A percentile compares a stretch with the other conserved stretches of the same genome.
phyloP scores from a whole-genome alignment of 2,797 vertebrate genomes.

The Onychomys arenicola region DNA sequence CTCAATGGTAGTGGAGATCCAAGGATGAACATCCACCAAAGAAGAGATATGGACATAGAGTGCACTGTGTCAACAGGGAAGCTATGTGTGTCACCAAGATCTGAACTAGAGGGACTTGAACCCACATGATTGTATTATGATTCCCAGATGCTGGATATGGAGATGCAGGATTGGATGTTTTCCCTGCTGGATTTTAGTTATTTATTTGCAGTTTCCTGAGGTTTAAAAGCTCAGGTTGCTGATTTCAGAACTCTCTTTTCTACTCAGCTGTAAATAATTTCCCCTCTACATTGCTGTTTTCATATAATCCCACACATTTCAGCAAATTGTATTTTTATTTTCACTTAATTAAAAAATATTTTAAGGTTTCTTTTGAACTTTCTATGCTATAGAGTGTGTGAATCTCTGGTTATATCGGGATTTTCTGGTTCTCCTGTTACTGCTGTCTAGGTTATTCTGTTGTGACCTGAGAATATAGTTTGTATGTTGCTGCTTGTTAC shows the following conservation, averaged over 20 bases:
- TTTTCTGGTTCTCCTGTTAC: background rate
- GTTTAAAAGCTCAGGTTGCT: background rate
- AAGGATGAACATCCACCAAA: background rate
- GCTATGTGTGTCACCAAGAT: background rate
- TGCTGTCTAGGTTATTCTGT: background rate
- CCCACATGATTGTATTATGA: background rate
- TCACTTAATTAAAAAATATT: background rate
- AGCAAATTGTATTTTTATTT: background rate
- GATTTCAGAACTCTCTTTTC: background rate
- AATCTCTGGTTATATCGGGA: background rate
- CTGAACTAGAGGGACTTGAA: background rate
- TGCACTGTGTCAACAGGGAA: background rate
- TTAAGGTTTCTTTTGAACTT: background rate
- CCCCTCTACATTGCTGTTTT: background rate
- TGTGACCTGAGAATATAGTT: background rate
- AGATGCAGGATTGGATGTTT: background rate
- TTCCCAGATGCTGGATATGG: background rate
- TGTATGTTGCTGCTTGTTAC: background rate
- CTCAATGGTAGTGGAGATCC: background rate
- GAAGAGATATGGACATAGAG: background rate
- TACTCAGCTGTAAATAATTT: background rate
- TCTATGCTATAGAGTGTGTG: background rate
- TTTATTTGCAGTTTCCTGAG: background rate
- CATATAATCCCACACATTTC: background rate
- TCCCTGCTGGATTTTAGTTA: background rate